Evolutionary conservation across 2,888 invertebrate species (phyloP).

Genomic region (Ecliptopera silaceata): DNA sequence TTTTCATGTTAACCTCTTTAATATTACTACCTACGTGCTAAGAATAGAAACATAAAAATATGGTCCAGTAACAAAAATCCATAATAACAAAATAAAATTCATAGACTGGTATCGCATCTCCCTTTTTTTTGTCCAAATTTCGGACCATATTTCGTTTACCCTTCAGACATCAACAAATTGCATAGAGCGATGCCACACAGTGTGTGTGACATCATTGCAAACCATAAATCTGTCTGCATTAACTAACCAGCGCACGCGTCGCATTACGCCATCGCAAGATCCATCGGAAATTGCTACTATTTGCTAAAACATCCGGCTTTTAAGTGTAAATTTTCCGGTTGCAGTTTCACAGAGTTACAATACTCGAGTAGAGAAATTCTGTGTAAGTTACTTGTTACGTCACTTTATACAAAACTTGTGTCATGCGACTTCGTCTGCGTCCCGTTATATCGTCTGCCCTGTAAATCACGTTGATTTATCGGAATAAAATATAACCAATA

Average conservation of each 20-base stretch:
- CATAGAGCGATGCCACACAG: constrained; percentile 11
- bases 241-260: constrained; percentile 45
- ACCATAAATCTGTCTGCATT: constrained; percentile 51
- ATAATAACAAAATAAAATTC: neutral
- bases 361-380: constrained; percentile 11
- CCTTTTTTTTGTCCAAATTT: constrained; percentile 1
- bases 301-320: constrained; percentile 77
- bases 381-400: neutral
- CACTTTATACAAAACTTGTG: too few species aligned
- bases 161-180: constrained; percentile 9
- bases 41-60: too few species aligned
- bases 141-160: constrained; percentile 8
- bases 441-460: too few species aligned
- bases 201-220: constrained; percentile 46
- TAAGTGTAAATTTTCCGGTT: constrained; percentile 81
- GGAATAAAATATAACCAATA: too few species aligned
- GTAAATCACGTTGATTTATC: too few species aligned
- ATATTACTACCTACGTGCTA: too few species aligned
- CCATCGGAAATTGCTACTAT: constrained; percentile 78
- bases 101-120: neutral
- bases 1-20: constrained; percentile 3
- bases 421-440: neutral
- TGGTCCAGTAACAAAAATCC: too few species aligned
- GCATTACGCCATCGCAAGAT: constrained; percentile 64
- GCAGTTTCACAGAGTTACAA: constrained; percentile 60